A percentile compares a stretch with the other conserved stretches of the same genome.
Conservation (phyloP, 2,113 vertebrate species). For the Cnemophilus loriae region DNA sequence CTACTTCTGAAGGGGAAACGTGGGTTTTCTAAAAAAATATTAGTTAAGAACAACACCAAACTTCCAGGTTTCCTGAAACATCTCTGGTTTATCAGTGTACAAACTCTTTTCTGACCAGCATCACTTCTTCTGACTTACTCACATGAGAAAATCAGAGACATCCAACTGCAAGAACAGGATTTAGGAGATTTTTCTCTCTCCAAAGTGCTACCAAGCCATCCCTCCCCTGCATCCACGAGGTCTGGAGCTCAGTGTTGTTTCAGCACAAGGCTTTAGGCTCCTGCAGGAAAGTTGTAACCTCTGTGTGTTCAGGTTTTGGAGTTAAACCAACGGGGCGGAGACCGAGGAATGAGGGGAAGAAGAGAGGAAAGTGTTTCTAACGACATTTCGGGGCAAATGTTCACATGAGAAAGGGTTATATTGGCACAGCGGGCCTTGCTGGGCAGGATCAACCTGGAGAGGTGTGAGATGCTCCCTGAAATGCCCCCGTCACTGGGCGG, state of each 20-base stretch:
- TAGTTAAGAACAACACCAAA: not conserved
- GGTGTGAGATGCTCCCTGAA: not conserved
- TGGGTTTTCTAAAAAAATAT: not conserved
- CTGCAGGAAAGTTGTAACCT: not conserved
- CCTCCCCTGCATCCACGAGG: not conserved
- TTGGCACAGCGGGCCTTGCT: accelerated
- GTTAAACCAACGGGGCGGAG: not conserved
- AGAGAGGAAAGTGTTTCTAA: not conserved
- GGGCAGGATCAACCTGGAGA: not conserved
- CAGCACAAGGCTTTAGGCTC: not conserved
- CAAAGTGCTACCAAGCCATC: not conserved
- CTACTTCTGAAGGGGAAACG: not conserved
- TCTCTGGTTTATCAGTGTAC: not conserved
- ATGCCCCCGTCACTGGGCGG: accelerated
- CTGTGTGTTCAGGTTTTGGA: not conserved
- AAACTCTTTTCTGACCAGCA: not conserved
- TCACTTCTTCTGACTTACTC: not conserved
- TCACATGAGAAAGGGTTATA: accelerated
- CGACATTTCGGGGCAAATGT: accelerated
- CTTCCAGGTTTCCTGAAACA: not conserved
- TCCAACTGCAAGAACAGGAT: not conserved
- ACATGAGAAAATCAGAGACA: not conserved
- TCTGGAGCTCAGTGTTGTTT: not conserved
- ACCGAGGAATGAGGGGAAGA: accelerated
- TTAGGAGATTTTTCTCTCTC: not conserved